Evolutionary conservation across 2,113 vertebrate genomes (phyloP).

Genomic region (Erythrocercus mccallii): DNA sequence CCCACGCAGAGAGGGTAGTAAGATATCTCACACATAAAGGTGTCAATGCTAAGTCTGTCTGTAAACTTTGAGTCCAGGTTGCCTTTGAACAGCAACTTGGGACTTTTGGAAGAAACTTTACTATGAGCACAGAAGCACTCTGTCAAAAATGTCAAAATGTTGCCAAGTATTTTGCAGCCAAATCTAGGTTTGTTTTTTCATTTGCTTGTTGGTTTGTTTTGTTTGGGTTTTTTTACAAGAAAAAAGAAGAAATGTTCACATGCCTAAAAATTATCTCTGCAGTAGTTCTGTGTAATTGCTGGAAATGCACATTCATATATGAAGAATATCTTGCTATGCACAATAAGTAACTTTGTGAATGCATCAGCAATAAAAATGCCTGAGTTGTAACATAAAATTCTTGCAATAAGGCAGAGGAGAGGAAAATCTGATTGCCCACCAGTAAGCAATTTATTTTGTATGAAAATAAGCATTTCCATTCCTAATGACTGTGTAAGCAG

Average conservation of each 20-base stretch:
- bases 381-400: background rate
- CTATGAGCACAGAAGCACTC: background rate
- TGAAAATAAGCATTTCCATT: background rate
- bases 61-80: background rate
- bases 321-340: background rate
- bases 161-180: background rate
- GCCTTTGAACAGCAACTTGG: background rate
- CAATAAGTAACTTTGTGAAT: background rate
- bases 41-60: background rate
- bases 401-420: background rate
- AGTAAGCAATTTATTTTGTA: background rate
- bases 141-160: background rate
- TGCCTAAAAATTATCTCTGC: background rate
- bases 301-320: background rate
- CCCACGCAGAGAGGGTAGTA: background rate
- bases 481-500: background rate
- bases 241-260: background rate
- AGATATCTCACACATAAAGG: background rate
- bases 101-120: background rate
- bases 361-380: slow-evolving; percentile 2
- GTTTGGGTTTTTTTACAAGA: background rate
- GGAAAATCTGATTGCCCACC: background rate
- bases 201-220: background rate
- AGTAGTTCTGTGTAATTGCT: background rate
- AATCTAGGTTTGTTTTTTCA: background rate